Evolutionary conservation across 2,797 vertebrate species (phyloP), one percentile per base, ranked within the genome.

Genomic region (Micrastur ruficollis): DNA sequence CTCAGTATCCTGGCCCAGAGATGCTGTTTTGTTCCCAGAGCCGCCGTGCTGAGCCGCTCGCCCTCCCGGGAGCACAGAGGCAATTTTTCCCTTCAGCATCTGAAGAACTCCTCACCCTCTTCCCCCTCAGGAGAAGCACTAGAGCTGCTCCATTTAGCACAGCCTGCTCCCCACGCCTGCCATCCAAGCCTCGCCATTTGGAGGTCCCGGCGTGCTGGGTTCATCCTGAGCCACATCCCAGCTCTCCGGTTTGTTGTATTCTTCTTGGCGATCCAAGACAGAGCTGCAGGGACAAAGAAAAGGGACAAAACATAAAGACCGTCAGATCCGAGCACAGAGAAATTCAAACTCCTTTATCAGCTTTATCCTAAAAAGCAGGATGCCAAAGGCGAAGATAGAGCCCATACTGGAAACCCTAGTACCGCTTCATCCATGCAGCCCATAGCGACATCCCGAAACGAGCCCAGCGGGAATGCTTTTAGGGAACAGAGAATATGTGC

Each of bases 151-250:
- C n/a, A 4, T 26, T 19, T 2, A 3, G 16, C n/a, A 4, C 40
- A 27, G 47, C 31, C 50, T 2, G 18, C 27, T 25, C 34, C 68
- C 50, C 44, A 5, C 5, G 1, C 25, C 56, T 2, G 16, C 47
- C 26, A 7, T 3, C 16, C 65, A 7, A 23, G 9, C 61, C 63
- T 36, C 16, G 0, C 52, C 36, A 0, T 13, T 14, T 2, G 19
- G 17, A 14, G 25, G 13, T 67, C 61, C 61, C 2, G 3, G 15
- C 1, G 19, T 1, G 23, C 56, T 5, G 29, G 14, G 8, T 31
- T 75, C 52, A 12, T 23, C 6, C 0, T 1, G 1, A 31, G 3
- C 25, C 2, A 0, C 3, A 11, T 7, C 59, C 46, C 4, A 0
- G 11, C 12, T 49, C 79, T n/a, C 27, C 14, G 0, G 4, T 3